Evolutionary conservation across 1,140 invertebrate genomes (phyloP), one percentile per base, ranked within the genome.

Genomic region (Zelostemma sp.): DNA sequence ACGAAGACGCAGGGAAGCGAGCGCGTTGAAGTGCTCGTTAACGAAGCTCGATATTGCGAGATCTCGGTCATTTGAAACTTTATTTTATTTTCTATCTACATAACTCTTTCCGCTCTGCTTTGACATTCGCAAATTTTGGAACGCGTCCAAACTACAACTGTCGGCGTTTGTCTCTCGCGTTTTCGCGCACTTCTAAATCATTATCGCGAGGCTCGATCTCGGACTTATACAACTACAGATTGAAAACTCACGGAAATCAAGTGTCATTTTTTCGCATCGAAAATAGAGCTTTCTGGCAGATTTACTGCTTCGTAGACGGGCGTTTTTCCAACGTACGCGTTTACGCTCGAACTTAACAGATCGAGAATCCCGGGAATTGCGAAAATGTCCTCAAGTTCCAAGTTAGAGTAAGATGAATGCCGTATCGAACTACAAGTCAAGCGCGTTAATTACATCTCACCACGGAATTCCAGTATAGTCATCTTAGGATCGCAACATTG

Each of bases 401-500:
- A 57, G 53, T 56, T 59, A 56, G 65, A 72, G 60, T 66, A 80
- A 78, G 80, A 80, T 73, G 73, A 77, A 81, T 82, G 79, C 77
- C 65, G 74, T 81, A 80, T 80, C 80, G 73, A 59, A 68, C 67
- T 55, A 68, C 69, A 74, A 73, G 69, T 68, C 55, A 60, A 72
- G 63, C 75, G 75, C 74, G 77, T 82, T 82, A 81, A 80, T 81
- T 81, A 80, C 75, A 69, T 75, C 76, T 66, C 75, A 65, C 59
- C 62, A 63, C 58, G 68, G 57, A 41, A 62, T 62, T 35, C 68
- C 60, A 48, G 59, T 46, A 56, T 54, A 33, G 59, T 56, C 65
- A 61, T 74, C 72, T 77, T 79, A 68, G 77, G 68, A 78, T 74
- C 71, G 71, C 76, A 74, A 75, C 77, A 69, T 76, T 67, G 71